Conservation (phyloP, 2,797 vertebrate genomes). For the Aplochiton taeniatus region DNA sequence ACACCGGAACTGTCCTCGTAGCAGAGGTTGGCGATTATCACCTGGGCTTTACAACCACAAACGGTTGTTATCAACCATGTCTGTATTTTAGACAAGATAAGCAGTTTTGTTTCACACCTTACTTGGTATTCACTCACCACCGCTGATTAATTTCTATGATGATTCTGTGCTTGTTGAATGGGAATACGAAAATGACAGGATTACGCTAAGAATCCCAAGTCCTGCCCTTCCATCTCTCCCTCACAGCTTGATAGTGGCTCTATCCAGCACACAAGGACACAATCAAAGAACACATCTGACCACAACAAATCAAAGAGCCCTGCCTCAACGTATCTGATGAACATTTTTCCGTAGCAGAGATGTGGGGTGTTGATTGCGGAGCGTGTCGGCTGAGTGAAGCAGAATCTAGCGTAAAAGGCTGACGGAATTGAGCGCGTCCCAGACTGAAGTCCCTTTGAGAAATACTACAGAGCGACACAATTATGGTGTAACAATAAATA, state of each 20-base stretch:
- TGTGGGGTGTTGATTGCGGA: conserved; percentile 18
- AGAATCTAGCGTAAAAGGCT: conserved; percentile 16
- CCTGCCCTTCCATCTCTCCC: too few species aligned
- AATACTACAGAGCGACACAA: not conserved
- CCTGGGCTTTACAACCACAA: too few species aligned
- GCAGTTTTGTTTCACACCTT: too few species aligned
- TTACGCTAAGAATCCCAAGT: not conserved
- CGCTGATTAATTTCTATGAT: too few species aligned
- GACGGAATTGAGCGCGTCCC: too few species aligned
- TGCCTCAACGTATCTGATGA: conserved; percentile 34
- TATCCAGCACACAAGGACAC: conserved; percentile 1
- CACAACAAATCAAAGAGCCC: conserved; percentile 5
- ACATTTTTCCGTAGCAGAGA: conserved; percentile 34
- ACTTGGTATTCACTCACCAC: too few species aligned
- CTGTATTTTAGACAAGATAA: too few species aligned
- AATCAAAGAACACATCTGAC: not conserved
- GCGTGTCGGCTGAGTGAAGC: conserved; percentile 14
- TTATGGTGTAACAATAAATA: too few species aligned
- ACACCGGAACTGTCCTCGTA: too few species aligned
- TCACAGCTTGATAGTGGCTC: not conserved
- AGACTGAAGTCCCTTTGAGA: conserved; percentile 29
- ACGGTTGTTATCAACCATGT: too few species aligned
- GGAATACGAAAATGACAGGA: conserved; percentile 13
- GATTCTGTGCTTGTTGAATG: too few species aligned
- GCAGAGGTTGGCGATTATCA: too few species aligned